Conservation (phyloP, 2,113 vertebrate genomes). For the Semnornis frantzii region DNA sequence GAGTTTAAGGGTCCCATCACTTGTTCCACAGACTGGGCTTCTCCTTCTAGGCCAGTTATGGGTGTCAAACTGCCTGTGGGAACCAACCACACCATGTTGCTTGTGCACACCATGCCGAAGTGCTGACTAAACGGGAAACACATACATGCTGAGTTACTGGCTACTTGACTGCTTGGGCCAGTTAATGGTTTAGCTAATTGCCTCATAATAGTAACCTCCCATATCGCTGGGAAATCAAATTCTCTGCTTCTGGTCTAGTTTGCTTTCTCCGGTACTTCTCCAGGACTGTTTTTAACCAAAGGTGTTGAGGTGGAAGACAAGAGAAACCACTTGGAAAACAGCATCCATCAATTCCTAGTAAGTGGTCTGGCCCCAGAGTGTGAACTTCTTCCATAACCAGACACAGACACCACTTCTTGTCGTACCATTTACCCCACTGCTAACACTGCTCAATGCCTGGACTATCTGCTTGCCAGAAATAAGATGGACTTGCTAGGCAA, state of each 20-base stretch:
- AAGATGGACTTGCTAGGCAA: neutral
- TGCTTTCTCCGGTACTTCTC: neutral
- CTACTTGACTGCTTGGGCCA: neutral
- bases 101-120: fast-evolving
- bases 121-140: neutral
- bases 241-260: neutral
- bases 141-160: neutral
- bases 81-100: fast-evolving
- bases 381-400: neutral
- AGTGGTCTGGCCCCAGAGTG: neutral
- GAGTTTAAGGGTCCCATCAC: neutral
- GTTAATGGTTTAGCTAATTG: neutral
- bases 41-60: neutral
- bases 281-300: neutral
- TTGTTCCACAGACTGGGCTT: neutral
- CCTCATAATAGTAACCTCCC: neutral
- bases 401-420: neutral
- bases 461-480: neutral
- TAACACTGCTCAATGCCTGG: neutral
- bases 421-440: neutral
- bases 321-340: neutral
- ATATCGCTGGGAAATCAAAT: neutral
- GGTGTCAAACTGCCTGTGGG: too few relatives aligned
- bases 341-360: fast-evolving
- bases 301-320: neutral